Base-by-base conservation (phyloP, 2,888 invertebrate genomes). In the Itoplectis maculator region DNA sequence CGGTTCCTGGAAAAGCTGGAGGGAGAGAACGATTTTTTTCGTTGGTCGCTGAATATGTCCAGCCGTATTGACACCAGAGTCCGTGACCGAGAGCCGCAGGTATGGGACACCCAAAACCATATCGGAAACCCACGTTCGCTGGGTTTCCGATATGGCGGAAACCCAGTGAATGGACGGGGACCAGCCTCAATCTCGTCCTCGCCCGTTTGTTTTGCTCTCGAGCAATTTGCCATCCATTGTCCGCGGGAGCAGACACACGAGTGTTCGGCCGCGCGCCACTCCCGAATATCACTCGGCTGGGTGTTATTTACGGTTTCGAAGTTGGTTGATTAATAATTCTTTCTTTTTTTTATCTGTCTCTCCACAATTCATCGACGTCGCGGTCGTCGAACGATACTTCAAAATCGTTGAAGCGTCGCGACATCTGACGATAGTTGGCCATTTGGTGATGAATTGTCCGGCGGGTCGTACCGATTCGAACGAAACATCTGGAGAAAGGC, bases 221-320 rank as follows among this genome's bases (percentile, higher is more conserved):
- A 83, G 86, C 90, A 89, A 91, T 91, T 91, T 91, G 90, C 91
- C 91, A 91, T 91, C 91, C 89, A 90, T 91, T 91, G 90, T 91
- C 90, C 35, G 63, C 37, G 45, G n/a, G n/a, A 15, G 13, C 79
- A 81, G 59, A 79, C 74, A 79, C 82, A 75, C 72, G 77, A 72
- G 18, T 40, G 47, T 66, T n/a, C 45, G 63, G 18, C 59, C 23
- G 40, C 15, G 40, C 15, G 51, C 66, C 65, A 59, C 56, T 79
- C 65, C 40, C 59, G 75, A 82, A 82, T 79, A 70, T 74, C 65
- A 76, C 70, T 80, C 80, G 81, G 54, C 87, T 86, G 87, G 88
- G 87, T 86, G 90, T 91, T 91, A 91, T 91, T 91, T 91, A 91
- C 90, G 88, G 85, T 90, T 87, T 87, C 83, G 81, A 75, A 86